A percentile compares a stretch with the other conserved stretches of the same genome.
Evolutionary conservation across 2,797 vertebrate genomes (phyloP).

Genomic region (Ciconia nigra): DNA sequence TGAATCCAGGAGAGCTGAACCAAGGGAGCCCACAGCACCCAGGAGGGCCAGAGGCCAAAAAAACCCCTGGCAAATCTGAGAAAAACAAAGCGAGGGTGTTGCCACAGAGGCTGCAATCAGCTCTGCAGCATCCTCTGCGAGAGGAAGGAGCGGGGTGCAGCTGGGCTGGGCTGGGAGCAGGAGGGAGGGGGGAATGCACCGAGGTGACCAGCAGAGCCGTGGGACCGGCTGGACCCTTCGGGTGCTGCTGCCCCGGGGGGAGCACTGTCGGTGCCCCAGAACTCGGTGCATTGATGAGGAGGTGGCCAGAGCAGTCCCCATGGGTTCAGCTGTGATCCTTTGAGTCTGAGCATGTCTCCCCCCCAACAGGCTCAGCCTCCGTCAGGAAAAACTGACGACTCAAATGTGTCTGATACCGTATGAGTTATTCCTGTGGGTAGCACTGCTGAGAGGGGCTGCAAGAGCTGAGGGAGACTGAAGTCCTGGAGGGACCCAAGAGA

Average conservation of each 20-base stretch:
- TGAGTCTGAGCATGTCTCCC: neutral
- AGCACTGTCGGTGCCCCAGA: neutral
- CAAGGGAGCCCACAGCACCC: too few species aligned
- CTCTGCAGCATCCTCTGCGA: neutral
- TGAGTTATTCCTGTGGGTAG: neutral
- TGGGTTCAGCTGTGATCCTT: fast-evolving
- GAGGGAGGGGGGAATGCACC: fast-evolving
- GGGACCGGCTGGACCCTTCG: neutral
- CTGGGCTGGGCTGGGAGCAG: neutral
- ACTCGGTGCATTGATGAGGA: too few species aligned
- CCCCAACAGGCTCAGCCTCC: neutral
- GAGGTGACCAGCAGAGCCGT: neutral
- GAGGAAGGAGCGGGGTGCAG: neutral
- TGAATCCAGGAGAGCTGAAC: neutral
- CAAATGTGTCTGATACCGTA: too few species aligned
- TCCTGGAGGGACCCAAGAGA: neutral
- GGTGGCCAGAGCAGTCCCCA: too few species aligned
- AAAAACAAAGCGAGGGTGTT: too few species aligned
- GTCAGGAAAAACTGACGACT: neutral
- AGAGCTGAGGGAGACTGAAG: neutral
- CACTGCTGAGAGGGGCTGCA: neutral
- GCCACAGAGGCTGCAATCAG: too few species aligned
- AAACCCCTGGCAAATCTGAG: fast-evolving
- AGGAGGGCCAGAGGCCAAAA: neutral
- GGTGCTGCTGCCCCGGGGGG: neutral